Evolutionary conservation across 2,113 vertebrate species (phyloP), one percentile per base, ranked within the genome.

Genomic region (Quiscalus mexicanus): DNA sequence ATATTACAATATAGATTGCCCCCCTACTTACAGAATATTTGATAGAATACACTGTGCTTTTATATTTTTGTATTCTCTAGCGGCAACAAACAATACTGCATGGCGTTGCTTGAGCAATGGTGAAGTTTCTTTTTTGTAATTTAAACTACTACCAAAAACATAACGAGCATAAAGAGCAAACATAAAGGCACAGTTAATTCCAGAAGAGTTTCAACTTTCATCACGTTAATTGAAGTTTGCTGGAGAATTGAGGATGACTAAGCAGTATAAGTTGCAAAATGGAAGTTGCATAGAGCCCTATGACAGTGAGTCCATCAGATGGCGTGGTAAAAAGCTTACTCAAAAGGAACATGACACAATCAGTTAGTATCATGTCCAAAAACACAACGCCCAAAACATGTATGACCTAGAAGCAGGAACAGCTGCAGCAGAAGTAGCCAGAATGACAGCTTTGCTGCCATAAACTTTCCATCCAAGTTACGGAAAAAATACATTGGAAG

Each of bases 401-500:
- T 95, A 96, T 97, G 97, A 98, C 97, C 98, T 97, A 97, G 94
- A 97, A 98, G 98, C 97, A 97, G 97, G 87, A 98, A 97, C 92
- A 97, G 96, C 97, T 93, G 96, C 97, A 97, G 97, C 96, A 98
- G 96, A 97, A 95, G 97, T 90, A 97, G 97, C 98, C 97, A 97
- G 95, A 94, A 88, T 84, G 95, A 97, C 96, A 97, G 97, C 97
- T 98, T 98, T 98, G 98, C 97, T 98, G 98, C 98, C 96, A 94
- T 98, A 98, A 98, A 98, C 98, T 98, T 98, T 98, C 98, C 97
- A 98, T 98, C 98, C 93, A 97, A 97, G 90, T 96, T 97, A 98
- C 96, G 0, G 95, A 95, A 97, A 97, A 97, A 93, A 97, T 96
- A 98, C 96, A 98, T 85, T 97, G 96, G 95, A 97, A 98, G 97